These are phyloP conservation scores for Meloidogyne hapla DNA, from an alignment of 1,140 invertebrate species.

Conservation along the genomic window DNA sequence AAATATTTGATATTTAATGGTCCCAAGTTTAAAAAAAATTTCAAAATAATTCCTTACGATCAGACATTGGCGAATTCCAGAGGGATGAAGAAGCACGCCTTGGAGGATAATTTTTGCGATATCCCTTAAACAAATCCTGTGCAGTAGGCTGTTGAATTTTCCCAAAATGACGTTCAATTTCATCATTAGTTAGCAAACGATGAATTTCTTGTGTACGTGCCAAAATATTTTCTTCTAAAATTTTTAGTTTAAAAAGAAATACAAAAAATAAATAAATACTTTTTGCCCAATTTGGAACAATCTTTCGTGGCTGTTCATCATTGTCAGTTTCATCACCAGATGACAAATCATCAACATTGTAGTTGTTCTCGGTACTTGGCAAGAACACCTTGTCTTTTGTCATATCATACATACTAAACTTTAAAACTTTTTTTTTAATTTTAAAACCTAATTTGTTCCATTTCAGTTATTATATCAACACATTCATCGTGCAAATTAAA, in stretches of 20 bases:
- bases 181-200: slow-evolving; percentile 15
- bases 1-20: neutral
- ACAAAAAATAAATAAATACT: slow-evolving; percentile 34
- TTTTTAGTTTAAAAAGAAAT: neutral
- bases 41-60: slow-evolving; percentile 10
- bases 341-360: slow-evolving; percentile 66
- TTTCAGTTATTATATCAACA: neutral
- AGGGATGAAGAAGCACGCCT: slow-evolving; percentile 25
- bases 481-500: neutral
- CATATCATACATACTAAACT: slow-evolving; percentile 44
- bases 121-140: slow-evolving; percentile 28
- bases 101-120: slow-evolving; percentile 29
- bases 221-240: slow-evolving; percentile 33
- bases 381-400: slow-evolving; percentile 45
- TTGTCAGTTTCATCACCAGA: slow-evolving; percentile 69
- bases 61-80: slow-evolving; percentile 37
- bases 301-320: slow-evolving; percentile 67
- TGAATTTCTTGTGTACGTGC: slow-evolving; percentile 2
- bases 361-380: slow-evolving; percentile 60
- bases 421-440: neutral
- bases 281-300: slow-evolving; percentile 36
- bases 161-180: slow-evolving; percentile 32
- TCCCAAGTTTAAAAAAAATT: neutral
- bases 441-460: neutral
- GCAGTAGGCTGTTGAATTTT: slow-evolving; percentile 28